Evolutionary conservation across 1,140 invertebrate genomes (phyloP).

Genomic region (Drosophila ercepeae): DNA sequence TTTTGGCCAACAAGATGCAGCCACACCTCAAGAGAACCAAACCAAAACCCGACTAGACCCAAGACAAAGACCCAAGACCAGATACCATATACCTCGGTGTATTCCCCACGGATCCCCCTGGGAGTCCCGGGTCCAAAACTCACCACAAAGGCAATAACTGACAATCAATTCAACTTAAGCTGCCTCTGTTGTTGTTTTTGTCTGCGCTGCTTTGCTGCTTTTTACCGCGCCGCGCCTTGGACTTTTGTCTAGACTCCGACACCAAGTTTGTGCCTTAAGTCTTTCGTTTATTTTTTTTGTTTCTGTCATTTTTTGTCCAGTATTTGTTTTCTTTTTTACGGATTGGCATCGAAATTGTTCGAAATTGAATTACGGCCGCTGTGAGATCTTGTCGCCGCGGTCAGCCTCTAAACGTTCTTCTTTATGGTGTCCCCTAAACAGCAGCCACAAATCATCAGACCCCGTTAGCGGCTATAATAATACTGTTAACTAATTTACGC

Average conservation of each 20-base stretch:
- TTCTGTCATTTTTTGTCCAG: neutral
- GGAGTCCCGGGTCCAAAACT: constrained; percentile 21
- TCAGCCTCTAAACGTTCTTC: constrained; percentile 42
- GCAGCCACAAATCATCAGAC: constrained; percentile 66
- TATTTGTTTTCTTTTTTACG: constrained; percentile 29
- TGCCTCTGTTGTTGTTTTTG: neutral
- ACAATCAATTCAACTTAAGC: constrained; percentile 73
- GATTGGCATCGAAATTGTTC: constrained; percentile 45
- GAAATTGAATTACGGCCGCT: constrained; percentile 66
- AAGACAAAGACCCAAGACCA: constrained; percentile 38
- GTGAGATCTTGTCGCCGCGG: constrained; percentile 50
- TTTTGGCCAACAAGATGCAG: constrained; percentile 54
- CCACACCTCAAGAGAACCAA: constrained; percentile 51
- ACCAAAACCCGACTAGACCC: constrained; percentile 37
- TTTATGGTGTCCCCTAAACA: constrained; percentile 18
- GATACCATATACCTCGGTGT: neutral
- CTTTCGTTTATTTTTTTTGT: constrained; percentile 51
- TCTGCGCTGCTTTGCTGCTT: too few species aligned
- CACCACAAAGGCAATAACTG: constrained; percentile 66
- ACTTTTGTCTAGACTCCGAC: constrained; percentile 60
- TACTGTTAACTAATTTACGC: constrained; percentile 81
- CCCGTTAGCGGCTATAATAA: constrained; percentile 75
- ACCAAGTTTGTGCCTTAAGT: constrained; percentile 69
- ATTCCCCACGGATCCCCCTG: constrained; percentile 14
- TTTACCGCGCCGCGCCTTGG: constrained; percentile 27